These are phyloP conservation scores for Calephelis nemesis DNA, from an alignment of 1,140 invertebrate genomes.

Conservation along the genomic window DNA sequence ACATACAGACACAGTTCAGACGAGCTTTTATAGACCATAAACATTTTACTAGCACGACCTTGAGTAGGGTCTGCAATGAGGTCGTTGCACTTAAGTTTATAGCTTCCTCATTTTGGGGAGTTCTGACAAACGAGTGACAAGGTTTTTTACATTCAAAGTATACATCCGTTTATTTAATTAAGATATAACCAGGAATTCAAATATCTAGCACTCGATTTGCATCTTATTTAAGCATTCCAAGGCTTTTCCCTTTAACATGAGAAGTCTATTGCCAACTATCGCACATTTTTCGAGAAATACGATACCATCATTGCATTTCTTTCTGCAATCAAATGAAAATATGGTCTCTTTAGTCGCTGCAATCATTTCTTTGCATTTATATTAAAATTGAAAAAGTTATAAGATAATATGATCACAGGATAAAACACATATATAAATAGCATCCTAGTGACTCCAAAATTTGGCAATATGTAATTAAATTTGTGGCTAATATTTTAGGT, in stretches of 20 bases:
- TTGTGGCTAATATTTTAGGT: too few species aligned
- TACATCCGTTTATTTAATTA: slow-evolving; percentile 19
- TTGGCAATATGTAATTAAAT: too few species aligned
- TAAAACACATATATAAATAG: too few species aligned
- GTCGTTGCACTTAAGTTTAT: slow-evolving; percentile 70
- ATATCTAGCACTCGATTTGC: neutral
- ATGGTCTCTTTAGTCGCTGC: neutral
- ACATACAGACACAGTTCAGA: slow-evolving; percentile 73
- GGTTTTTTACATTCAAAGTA: slow-evolving; percentile 5
- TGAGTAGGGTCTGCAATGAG: slow-evolving; percentile 71
- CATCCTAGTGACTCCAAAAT: too few species aligned
- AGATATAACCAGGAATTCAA: neutral
- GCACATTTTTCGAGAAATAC: neutral
- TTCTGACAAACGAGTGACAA: slow-evolving; percentile 40
- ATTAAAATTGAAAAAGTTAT: neutral
- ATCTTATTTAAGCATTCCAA: neutral
- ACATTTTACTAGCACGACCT: slow-evolving; percentile 77
- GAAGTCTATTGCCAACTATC: neutral
- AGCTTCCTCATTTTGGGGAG: slow-evolving; percentile 38
- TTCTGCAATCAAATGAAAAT: neutral
- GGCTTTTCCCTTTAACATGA: neutral
- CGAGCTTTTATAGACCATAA: slow-evolving; percentile 77
- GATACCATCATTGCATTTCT: neutral
- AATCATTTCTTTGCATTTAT: neutral
- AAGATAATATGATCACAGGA: too few species aligned